Base-by-base conservation (phyloP, 2,113 vertebrate species). In the Lampris megalopsis region DNA sequence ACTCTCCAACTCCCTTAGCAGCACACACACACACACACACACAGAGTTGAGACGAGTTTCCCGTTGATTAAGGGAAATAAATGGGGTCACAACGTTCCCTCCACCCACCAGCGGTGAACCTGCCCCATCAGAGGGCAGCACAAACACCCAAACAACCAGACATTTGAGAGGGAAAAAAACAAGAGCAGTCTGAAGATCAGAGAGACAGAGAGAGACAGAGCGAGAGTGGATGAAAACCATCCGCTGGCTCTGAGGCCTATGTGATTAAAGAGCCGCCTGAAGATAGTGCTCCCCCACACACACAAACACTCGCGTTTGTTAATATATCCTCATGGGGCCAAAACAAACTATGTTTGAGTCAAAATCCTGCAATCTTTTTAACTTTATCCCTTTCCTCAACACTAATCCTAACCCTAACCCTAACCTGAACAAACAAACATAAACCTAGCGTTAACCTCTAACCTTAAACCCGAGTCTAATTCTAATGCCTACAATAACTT, bases 111-210 rank as follows among this genome's bases (percentile, higher is more conserved):
- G 78, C 64, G 38, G 61, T 9, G 56, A 38, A 7, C 49, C 50
- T 2, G 58, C 36, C 57, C 71, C 69, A 63, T 59, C 73, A 65
- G 52, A 77, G 69, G 77, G 73, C 43, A 36, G 65, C 69, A 64
- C 81, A 80, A 63, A 13, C 63, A 52, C 65, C 57, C 71, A 77
- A 74, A 77, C 64, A 75, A 61, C 72, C 61, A 70, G 9, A 59
- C 37, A 6, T 59, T 11, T 9, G 62, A 66, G 9, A 63, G 43
- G 9, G 24, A 5, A 9, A 35, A 41, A n/a, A 37, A 56, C 13
- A 52, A 56, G 41, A 65, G 67, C 65, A 49, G 60, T 66, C 58
- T 9, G 36, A 41, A 48, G 49, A 50, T 43, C 45, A 3, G 6
- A 49, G 41, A 63, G 13, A 24, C 10, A 8, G 56, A 13, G 10